Conservation (phyloP, 1,140 invertebrate species). For the Gonatopus flavifemur region DNA sequence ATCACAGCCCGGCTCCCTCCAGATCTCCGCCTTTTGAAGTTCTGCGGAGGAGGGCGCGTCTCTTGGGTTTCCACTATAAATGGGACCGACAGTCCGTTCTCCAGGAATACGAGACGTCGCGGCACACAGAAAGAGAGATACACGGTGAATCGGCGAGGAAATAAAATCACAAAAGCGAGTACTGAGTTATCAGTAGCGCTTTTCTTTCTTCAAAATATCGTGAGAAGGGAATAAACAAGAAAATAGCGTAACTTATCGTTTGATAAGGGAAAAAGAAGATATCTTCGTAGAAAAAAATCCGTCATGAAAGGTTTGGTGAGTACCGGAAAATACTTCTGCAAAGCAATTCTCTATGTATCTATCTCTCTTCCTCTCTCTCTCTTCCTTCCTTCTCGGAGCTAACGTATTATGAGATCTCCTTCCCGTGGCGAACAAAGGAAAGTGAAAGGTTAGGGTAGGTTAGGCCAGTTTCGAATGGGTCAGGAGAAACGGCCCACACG, state of each 20-base stretch:
- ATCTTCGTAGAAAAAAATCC: constrained; percentile 8
- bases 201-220: constrained; percentile 6
- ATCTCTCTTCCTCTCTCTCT: too few species aligned
- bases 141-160: background rate
- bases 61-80: constrained; percentile 49
- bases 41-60: constrained; percentile 40
- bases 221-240: constrained; percentile 16
- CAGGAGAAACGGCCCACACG: constrained; percentile 13
- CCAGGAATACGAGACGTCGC: constrained; percentile 46
- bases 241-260: too few species aligned
- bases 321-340: too few species aligned
- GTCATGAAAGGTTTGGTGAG: constrained; percentile 38
- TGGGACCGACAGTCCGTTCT: constrained; percentile 46
- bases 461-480: constrained; percentile 18
- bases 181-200: constrained; percentile 43
- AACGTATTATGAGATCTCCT: too few species aligned
- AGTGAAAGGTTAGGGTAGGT: constrained; percentile 45
- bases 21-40: constrained; percentile 10
- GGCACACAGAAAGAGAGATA: background rate
- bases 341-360: too few species aligned
- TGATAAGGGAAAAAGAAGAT: background rate
- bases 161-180: constrained; percentile 27
- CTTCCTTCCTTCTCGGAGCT: too few species aligned
- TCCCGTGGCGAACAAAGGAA: constrained; percentile 51
- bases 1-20: constrained; percentile 29